Evolutionary conservation across 2,113 vertebrate species (phyloP).

Genomic region (Colinus virginianus): DNA sequence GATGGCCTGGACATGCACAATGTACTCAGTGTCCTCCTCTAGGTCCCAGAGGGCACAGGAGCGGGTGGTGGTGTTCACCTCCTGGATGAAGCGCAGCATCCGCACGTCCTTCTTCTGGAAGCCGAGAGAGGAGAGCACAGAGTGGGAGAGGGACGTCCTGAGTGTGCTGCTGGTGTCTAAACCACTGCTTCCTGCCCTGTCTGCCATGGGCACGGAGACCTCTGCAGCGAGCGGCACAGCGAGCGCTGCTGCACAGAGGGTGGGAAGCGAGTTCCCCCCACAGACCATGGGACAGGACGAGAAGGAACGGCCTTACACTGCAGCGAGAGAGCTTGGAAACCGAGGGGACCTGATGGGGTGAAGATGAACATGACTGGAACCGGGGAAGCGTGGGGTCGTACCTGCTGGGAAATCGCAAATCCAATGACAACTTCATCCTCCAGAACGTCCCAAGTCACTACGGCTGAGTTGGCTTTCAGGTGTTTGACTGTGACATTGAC

Average conservation of each 20-base stretch:
- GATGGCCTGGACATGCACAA: conserved; percentile 94
- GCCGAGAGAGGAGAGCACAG: conserved; percentile 69
- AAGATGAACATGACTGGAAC: accelerated
- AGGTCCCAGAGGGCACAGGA: conserved; percentile 95
- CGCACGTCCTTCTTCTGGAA: conserved; percentile 94
- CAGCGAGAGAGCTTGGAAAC: not conserved
- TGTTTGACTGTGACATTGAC: conserved; percentile 96
- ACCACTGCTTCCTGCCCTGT: conserved; percentile 19
- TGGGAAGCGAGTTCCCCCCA: not conserved
- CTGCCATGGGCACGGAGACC: not conserved
- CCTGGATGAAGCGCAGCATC: conserved; percentile 97
- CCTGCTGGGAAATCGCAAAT: conserved; percentile 97
- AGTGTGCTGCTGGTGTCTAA: not conserved
- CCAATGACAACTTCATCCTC: conserved; percentile 96
- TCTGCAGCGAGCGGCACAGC: not conserved
- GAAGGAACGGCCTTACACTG: not conserved
- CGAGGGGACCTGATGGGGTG: not conserved
- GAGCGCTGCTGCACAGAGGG: not conserved
- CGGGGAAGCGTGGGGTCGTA: conserved; percentile 32
- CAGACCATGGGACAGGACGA: not conserved
- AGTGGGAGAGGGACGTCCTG: conserved; percentile 11
- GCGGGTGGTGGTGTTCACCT: conserved; percentile 96
- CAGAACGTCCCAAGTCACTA: conserved; percentile 95
- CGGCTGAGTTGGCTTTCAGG: conserved; percentile 92
- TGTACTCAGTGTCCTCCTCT: conserved; percentile 96